phyloP scores from a whole-genome alignment of 2,888 invertebrate species.

The Dorcus parallelipipedus region DNA sequence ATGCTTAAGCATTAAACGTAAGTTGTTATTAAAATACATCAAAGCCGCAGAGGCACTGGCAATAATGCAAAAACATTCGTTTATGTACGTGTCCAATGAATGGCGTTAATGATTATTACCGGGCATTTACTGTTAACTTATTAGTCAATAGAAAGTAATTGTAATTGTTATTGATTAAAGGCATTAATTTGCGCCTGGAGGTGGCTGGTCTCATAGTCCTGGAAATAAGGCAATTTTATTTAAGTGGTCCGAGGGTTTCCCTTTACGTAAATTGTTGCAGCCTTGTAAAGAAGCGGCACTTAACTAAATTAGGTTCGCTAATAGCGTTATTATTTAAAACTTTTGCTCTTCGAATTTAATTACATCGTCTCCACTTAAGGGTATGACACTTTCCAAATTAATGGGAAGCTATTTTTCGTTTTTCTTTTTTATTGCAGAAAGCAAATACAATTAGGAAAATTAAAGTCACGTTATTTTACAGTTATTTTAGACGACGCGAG shows the following conservation, averaged over 20 bases:
- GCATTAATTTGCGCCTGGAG: neutral
- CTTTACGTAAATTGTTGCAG: neutral
- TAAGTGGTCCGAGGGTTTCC: neutral
- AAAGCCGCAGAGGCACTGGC: neutral
- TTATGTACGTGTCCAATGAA: neutral
- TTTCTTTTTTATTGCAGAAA: neutral
- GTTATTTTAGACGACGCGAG: no score
- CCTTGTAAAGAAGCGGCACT: slow-evolving; percentile 9
- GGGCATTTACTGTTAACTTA: no score
- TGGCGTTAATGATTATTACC: no score
- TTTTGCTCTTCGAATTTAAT: slow-evolving; percentile 12
- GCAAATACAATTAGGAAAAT: no score
- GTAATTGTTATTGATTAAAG: neutral
- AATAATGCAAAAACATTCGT: neutral
- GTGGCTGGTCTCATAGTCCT: neutral
- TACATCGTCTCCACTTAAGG: slow-evolving; percentile 2
- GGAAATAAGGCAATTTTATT: slow-evolving; percentile 6
- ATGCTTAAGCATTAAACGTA: no score
- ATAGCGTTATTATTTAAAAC: slow-evolving; percentile 18
- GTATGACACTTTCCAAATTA: slow-evolving; percentile 13
- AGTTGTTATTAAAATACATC: neutral
- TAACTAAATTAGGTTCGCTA: slow-evolving; percentile 19
- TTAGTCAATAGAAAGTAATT: neutral
- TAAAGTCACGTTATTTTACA: no score
- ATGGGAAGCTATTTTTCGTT: slow-evolving; percentile 5